Conservation (phyloP, 2,888 invertebrate genomes). For the Mactromeris polynyma region DNA sequence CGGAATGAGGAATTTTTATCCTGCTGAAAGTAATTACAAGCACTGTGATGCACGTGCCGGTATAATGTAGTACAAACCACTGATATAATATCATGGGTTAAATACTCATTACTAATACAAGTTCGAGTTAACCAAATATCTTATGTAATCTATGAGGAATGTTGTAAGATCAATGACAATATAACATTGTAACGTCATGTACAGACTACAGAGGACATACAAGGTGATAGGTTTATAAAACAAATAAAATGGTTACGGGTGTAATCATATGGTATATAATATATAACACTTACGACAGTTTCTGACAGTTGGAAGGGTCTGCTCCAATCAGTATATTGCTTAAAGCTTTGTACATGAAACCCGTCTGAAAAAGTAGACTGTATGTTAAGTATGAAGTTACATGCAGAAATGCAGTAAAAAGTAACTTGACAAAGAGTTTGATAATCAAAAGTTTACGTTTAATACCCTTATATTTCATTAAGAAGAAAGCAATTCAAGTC, state of each 20-base stretch:
- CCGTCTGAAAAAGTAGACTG: slow-evolving; percentile 66
- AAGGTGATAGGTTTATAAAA: neutral
- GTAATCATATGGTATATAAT: neutral
- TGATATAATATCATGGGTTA: neutral
- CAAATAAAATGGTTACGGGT: neutral
- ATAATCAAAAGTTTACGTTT: too few relatives aligned
- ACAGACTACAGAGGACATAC: neutral
- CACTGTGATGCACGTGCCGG: neutral
- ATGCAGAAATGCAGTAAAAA: too few relatives aligned
- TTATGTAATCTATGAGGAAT: too few relatives aligned
- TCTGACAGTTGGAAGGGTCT: slow-evolving; percentile 51
- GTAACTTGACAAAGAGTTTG: too few relatives aligned
- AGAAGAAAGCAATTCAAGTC: too few relatives aligned
- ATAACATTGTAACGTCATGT: neutral
- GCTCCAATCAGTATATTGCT: slow-evolving; percentile 45
- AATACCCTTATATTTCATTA: too few relatives aligned
- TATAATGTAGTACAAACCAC: neutral
- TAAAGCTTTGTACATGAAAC: slow-evolving; percentile 70
- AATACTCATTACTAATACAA: neutral
- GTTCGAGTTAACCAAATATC: too few relatives aligned
- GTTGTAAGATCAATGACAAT: neutral
- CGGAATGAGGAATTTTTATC: too few relatives aligned
- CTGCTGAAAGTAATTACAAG: too few relatives aligned
- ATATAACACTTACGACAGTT: slow-evolving; percentile 52
- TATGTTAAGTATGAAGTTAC: too few relatives aligned